Evolutionary conservation across 2,113 vertebrate species (phyloP).

Genomic region (Gorsachius goisagi): DNA sequence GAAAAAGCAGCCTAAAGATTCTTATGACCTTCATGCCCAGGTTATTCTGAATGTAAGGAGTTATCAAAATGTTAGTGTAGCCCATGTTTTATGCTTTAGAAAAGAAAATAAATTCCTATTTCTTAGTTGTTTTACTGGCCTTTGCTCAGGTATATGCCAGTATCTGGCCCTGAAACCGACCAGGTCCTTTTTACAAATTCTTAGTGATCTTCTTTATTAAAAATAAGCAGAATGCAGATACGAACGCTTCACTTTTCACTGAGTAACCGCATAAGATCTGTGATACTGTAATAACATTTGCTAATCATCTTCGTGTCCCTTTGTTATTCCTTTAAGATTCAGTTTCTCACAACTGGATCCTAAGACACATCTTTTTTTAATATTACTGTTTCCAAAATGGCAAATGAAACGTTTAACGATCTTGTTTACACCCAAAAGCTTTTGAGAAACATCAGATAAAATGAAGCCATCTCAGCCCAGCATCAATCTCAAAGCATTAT

Average conservation of each 20-base stretch:
- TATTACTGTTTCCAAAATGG: not conserved
- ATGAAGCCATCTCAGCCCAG: not conserved
- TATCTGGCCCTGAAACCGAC: not conserved
- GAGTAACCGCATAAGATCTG: not conserved
- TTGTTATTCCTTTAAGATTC: not conserved
- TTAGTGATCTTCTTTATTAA: not conserved
- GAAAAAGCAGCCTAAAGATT: not conserved
- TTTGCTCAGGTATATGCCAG: not conserved
- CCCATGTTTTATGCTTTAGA: not conserved
- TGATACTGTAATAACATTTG: not conserved
- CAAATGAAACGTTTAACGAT: not conserved
- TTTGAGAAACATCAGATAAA: not conserved
- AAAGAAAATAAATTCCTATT: not conserved
- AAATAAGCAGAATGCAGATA: not conserved
- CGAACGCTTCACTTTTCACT: not conserved
- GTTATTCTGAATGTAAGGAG: not conserved
- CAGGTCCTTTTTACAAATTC: not conserved
- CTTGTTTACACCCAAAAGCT: not conserved
- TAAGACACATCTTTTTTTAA: not conserved
- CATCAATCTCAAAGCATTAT: not conserved
- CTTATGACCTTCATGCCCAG: not conserved
- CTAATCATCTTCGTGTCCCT: not conserved
- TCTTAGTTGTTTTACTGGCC: not conserved
- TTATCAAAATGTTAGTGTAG: not conserved
- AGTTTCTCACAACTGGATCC: not conserved